These are phyloP conservation scores for Camelus dromedarius DNA, from an alignment of 2,113 vertebrate genomes.

Conservation along the genomic window DNA sequence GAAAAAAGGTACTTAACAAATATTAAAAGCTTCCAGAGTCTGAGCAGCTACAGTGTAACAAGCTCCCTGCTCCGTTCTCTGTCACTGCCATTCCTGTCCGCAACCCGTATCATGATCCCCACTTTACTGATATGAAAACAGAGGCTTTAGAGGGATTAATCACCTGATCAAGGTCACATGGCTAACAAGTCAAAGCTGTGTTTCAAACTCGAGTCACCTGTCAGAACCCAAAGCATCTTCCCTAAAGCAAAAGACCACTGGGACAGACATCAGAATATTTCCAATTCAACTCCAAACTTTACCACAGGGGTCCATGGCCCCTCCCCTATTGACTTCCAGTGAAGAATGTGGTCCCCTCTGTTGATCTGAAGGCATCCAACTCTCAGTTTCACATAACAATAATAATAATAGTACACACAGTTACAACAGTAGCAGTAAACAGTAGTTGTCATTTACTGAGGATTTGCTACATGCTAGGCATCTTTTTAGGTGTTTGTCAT, in stretches of 20 bases:
- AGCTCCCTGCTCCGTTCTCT: neutral
- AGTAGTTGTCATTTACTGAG: neutral
- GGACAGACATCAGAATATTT: neutral
- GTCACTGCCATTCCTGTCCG: neutral
- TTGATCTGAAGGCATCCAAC: neutral
- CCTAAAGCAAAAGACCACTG: neutral
- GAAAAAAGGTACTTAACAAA: neutral
- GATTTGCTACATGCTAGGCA: neutral
- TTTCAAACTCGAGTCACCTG: neutral
- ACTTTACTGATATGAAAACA: neutral
- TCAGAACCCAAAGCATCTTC: neutral
- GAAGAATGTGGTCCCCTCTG: neutral
- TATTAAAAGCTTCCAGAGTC: neutral
- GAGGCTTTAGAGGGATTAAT: neutral
- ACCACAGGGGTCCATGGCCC: neutral
- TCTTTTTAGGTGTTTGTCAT: neutral
- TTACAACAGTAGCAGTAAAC: neutral
- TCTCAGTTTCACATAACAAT: neutral
- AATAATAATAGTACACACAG: neutral
- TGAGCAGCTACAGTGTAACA: too few species aligned
- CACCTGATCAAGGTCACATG: neutral
- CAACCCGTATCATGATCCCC: too few species aligned
- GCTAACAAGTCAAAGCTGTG: neutral
- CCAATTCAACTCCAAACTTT: neutral
- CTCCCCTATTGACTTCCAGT: neutral